Conservation (phyloP, 2,797 vertebrate species). For the Xiphophorus birchmanni region DNA sequence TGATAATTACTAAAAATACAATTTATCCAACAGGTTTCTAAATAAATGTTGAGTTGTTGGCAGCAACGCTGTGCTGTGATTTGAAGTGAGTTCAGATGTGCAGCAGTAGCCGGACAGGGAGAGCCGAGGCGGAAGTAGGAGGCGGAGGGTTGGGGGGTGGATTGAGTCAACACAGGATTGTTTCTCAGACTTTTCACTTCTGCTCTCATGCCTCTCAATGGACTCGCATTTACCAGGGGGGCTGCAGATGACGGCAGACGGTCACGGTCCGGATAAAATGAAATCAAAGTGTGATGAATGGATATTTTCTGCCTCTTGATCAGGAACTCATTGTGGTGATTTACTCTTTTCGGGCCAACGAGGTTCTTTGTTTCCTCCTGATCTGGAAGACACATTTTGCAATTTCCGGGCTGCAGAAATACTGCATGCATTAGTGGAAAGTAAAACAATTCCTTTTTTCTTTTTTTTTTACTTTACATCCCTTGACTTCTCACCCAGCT, state of each 20-base stretch:
- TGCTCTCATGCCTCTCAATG: conserved; percentile 59
- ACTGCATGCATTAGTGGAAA: conserved; percentile 3
- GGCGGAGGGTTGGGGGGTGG: background rate
- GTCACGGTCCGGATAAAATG: conserved; percentile 10
- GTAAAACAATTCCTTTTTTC: background rate
- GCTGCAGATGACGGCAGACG: conserved; percentile 7
- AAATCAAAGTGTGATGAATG: conserved; percentile 26
- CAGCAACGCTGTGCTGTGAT: conserved; percentile 18
- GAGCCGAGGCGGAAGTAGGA: conserved; percentile 41
- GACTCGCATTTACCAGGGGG: conserved; percentile 31
- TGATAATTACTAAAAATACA: too few species aligned
- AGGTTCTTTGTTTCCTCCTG: background rate
- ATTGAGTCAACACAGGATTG: conserved; percentile 59
- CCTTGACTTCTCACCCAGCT: background rate
- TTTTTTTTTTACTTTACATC: conserved; percentile 5
- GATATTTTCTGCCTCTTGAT: conserved; percentile 1
- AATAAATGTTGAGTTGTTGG: conserved; percentile 15
- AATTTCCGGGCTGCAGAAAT: conserved; percentile 11
- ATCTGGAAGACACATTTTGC: background rate
- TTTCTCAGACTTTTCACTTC: conserved; percentile 58
- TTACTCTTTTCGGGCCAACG: background rate
- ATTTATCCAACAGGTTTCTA: too few species aligned
- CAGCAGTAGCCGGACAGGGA: conserved; percentile 13
- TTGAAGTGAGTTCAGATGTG: conserved; percentile 17
- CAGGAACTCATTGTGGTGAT: background rate